phyloP scores from a whole-genome alignment of 2,113 vertebrate species.

The Ondatra zibethicus region DNA sequence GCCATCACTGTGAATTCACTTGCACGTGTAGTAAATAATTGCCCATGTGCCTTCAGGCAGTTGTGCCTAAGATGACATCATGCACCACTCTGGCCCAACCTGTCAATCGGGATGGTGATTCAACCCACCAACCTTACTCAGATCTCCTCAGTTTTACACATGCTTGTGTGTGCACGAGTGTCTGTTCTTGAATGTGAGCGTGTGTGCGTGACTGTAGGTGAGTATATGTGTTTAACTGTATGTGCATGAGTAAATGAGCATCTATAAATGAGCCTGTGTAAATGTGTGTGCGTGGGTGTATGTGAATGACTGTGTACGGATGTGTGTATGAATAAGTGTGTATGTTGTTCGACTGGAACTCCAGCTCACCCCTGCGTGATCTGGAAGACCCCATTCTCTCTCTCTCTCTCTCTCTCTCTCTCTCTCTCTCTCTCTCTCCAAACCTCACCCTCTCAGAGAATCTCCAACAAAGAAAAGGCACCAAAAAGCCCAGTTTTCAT shows the following conservation, averaged over 20 bases:
- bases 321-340: background rate
- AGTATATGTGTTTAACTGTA: background rate
- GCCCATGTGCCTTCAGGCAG: background rate
- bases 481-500: too few relatives aligned
- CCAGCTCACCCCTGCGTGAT: too few relatives aligned
- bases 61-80: background rate
- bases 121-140: background rate
- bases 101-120: background rate
- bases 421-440: too few relatives aligned
- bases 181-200: background rate
- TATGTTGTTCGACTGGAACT: too few relatives aligned
- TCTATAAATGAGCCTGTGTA: background rate
- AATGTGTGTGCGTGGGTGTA: background rate
- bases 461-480: too few relatives aligned
- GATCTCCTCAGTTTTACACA: background rate
- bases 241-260: background rate
- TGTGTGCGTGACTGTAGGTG: background rate
- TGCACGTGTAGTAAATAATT: background rate
- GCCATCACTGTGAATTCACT: background rate
- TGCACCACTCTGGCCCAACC: accelerated
- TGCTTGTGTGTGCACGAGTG: background rate
- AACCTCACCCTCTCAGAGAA: too few relatives aligned
- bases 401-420: too few relatives aligned
- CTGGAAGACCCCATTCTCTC: too few relatives aligned
- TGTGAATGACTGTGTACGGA: background rate